A percentile compares a stretch with the other conserved stretches of the same genome.
Evolutionary conservation across 2,797 vertebrate species (phyloP).

Genomic region (Coracias cyanogaster): DNA sequence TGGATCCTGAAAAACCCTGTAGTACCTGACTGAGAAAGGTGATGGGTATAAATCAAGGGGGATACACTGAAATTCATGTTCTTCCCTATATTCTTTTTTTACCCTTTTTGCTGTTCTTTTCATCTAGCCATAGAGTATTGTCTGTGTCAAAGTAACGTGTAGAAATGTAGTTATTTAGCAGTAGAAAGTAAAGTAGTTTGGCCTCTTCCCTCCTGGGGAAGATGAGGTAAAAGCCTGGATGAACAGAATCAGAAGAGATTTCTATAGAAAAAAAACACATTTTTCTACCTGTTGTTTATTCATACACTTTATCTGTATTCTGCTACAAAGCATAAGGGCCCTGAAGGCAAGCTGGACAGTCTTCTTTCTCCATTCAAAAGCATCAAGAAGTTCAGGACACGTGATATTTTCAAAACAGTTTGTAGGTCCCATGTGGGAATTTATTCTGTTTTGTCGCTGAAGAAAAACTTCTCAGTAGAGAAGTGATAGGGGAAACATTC

Average conservation of each 20-base stretch:
- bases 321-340: not conserved
- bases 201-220: not conserved
- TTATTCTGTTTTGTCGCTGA: not conserved
- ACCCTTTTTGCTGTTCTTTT: not conserved
- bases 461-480: not conserved
- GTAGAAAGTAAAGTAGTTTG: not conserved
- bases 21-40: not conserved
- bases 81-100: not conserved
- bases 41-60: not conserved
- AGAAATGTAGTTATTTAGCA: not conserved
- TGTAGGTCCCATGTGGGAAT: not conserved
- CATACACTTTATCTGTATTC: not conserved
- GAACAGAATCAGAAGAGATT: not conserved
- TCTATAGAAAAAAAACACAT: not conserved
- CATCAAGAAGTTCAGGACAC: not conserved
- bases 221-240: not conserved
- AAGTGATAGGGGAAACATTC: not conserved
- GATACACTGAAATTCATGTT: not conserved
- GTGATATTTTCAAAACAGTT: not conserved
- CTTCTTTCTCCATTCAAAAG: not conserved
- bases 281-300: not conserved
- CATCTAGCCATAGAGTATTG: fast-evolving
- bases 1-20: not conserved
- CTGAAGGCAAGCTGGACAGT: not conserved
- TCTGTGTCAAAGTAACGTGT: not conserved